Conservation (phyloP, 2,888 invertebrate species). For the Andrena bicolor region DNA sequence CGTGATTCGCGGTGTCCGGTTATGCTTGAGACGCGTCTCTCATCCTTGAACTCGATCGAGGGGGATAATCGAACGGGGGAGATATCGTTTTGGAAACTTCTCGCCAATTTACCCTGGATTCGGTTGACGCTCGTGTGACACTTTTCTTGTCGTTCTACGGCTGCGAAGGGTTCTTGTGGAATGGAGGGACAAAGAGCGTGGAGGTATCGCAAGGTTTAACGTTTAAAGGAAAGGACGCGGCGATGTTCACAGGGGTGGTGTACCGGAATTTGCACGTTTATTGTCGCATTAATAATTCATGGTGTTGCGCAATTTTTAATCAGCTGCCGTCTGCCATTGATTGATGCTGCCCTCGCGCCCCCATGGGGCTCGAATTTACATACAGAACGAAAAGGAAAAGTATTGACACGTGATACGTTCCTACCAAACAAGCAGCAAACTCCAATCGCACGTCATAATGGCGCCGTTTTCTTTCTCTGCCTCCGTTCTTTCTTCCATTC, state of each 20-base stretch:
- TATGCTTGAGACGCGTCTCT: neutral
- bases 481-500: slow-evolving; percentile 32
- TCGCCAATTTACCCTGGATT: neutral
- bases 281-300: slow-evolving; percentile 83
- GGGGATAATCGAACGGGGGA: neutral
- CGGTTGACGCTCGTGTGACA: neutral
- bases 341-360: slow-evolving; percentile 82
- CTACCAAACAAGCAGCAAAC: slow-evolving; percentile 74
- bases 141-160: no score
- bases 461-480: slow-evolving; percentile 74
- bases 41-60: slow-evolving; percentile 6
- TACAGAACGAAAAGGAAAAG: slow-evolving; percentile 83
- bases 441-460: slow-evolving; percentile 80
- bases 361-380: slow-evolving; percentile 81
- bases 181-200: neutral
- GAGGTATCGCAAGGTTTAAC: slow-evolving; percentile 3
- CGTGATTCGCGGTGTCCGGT: slow-evolving; percentile 35
- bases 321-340: slow-evolving; percentile 83
- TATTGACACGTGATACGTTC: slow-evolving; percentile 78
- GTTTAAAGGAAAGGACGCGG: slow-evolving; percentile 23
- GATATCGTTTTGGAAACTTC: neutral
- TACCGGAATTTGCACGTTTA: slow-evolving; percentile 82
- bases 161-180: neutral
- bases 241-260: slow-evolving; percentile 61
- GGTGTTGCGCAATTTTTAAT: slow-evolving; percentile 83